Conservation (phyloP, 2,797 vertebrate species). For the Thunnus albacares region DNA sequence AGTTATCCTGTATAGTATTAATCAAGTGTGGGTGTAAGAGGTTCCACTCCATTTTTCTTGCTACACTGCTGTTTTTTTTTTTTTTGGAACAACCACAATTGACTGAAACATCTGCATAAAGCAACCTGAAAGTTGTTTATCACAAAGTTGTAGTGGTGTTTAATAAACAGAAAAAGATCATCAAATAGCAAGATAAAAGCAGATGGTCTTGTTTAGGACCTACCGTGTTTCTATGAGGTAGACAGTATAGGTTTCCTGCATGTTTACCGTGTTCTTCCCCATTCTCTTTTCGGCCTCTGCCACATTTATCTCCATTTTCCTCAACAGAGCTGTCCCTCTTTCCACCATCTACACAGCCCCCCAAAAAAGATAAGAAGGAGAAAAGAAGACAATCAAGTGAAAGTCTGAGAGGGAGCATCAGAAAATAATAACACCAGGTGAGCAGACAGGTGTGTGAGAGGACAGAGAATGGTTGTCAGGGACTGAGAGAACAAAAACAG, state of each 20-base stretch:
- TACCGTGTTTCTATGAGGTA: constrained; percentile 98
- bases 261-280: constrained; percentile 95
- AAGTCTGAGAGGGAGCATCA: not conserved
- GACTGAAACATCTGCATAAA: not conserved
- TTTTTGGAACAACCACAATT: not conserved
- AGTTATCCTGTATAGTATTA: not conserved
- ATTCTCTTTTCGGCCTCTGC: constrained; percentile 96
- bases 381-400: not conserved
- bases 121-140: not conserved
- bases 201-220: constrained; percentile 28
- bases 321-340: constrained; percentile 87
- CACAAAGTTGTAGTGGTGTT: not conserved
- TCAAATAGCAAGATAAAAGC: not conserved
- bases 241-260: constrained; percentile 97
- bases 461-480: not conserved
- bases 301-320: constrained; percentile 95
- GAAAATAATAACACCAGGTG: not conserved
- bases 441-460: not conserved
- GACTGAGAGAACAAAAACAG: not conserved
- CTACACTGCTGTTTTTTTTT: not conserved
- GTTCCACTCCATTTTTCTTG: not conserved
- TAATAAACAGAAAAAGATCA: not conserved
- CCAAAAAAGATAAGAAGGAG: not conserved
- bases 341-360: constrained; percentile 84
- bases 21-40: not conserved